phyloP scores from a whole-genome alignment of 2,888 invertebrate genomes.

The Cataglyphis albicans region DNA sequence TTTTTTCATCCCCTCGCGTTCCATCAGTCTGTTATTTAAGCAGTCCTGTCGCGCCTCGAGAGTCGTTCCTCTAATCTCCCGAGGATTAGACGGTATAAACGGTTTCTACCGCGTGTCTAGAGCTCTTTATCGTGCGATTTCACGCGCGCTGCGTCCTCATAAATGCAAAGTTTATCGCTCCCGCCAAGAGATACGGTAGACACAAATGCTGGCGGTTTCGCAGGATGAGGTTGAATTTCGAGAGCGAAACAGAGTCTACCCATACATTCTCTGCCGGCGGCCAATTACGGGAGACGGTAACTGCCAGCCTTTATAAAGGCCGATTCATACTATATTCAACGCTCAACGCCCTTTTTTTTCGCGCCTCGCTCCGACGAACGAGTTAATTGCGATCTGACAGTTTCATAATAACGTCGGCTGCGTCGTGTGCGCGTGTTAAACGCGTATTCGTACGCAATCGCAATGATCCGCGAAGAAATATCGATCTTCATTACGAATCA shows the following conservation, averaged over 20 bases:
- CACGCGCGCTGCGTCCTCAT: neutral
- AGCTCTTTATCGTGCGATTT: conserved; percentile 36
- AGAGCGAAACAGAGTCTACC: conserved; percentile 57
- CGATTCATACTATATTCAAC: conserved; percentile 54
- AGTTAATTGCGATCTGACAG: conserved; percentile 71
- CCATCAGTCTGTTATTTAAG: conserved; percentile 22
- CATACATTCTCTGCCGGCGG: conserved; percentile 15
- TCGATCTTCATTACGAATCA: conserved; percentile 9
- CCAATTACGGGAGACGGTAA: conserved; percentile 68
- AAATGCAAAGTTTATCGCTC: conserved; percentile 17
- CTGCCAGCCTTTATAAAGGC: conserved; percentile 68
- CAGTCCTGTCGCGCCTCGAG: neutral
- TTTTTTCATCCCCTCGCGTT: neutral
- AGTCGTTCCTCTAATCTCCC: conserved; percentile 8
- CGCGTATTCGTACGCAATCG: neutral
- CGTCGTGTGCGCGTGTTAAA: conserved; percentile 11
- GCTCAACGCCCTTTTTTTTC: conserved; percentile 57
- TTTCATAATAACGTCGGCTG: conserved; percentile 47
- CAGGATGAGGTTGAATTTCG: conserved; percentile 50
- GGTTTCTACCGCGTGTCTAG: neutral
- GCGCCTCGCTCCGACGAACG: conserved; percentile 52
- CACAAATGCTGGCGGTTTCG: conserved; percentile 41
- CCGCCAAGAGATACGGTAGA: neutral
- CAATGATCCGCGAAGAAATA: conserved; percentile 14
- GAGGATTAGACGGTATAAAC: conserved; percentile 30